Evolutionary conservation across 2,888 invertebrate species (phyloP).

Genomic region (Lordiphosa fenestrarum): DNA sequence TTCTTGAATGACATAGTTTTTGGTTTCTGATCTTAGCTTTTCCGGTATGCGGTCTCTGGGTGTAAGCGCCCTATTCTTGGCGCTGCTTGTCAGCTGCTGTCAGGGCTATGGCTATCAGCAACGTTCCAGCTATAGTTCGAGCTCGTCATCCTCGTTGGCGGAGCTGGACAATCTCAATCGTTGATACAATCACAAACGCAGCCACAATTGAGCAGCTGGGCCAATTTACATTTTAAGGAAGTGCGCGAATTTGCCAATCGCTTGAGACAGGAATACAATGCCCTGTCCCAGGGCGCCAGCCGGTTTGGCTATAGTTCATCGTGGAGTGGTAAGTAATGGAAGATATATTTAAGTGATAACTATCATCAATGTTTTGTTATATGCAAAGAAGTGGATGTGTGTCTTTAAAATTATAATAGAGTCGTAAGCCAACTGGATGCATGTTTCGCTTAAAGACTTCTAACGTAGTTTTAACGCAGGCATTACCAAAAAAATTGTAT

Average conservation of each 20-base stretch:
- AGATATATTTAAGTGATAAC: no score
- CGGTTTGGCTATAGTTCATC: slow-evolving; percentile 32
- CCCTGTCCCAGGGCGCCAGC: slow-evolving; percentile 59
- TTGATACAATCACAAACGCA: slow-evolving; percentile 26
- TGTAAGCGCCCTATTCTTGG: slow-evolving; percentile 61
- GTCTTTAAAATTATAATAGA: no score
- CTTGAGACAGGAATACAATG: slow-evolving; percentile 74
- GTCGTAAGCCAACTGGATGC: no score
- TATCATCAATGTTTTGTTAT: no score
- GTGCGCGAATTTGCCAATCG: slow-evolving; percentile 74
- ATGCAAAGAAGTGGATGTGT: no score
- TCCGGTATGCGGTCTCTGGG: slow-evolving; percentile 66
- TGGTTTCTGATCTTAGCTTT: slow-evolving; percentile 27
- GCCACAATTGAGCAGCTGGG: slow-evolving; percentile 71
- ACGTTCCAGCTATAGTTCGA: slow-evolving; percentile 47
- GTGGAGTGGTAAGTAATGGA: slow-evolving; percentile 77
- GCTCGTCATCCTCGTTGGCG: slow-evolving; percentile 47
- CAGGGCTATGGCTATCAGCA: slow-evolving; percentile 42
- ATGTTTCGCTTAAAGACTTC: no score
- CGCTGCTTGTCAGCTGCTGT: slow-evolving; percentile 45
- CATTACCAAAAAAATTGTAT: not conserved
- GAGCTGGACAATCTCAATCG: slow-evolving; percentile 17
- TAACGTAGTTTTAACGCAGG: no score
- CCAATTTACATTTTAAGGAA: slow-evolving; percentile 67
- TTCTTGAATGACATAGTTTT: slow-evolving; percentile 56